Conservation (phyloP, 2,888 invertebrate genomes). For the Melolontha melolontha region DNA sequence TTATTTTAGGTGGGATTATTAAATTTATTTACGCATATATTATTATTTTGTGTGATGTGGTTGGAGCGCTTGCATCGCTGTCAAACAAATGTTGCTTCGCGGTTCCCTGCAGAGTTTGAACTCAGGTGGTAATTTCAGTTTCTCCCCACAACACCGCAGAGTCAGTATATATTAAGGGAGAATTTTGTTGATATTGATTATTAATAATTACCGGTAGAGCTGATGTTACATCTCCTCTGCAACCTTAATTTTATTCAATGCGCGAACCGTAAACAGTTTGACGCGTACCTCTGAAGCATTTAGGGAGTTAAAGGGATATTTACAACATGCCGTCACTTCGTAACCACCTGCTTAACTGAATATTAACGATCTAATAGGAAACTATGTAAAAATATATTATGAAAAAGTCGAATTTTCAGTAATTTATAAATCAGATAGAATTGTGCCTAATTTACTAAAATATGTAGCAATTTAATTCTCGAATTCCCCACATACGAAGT, state of each 20-base stretch:
- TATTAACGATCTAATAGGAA: slow-evolving; percentile 9
- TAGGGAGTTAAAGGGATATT: slow-evolving; percentile 38
- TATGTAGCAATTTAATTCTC: no score
- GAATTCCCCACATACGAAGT: no score
- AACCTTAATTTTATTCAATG: slow-evolving; percentile 37
- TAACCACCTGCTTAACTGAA: slow-evolving; percentile 14
- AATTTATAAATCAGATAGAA: no score
- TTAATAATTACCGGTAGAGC: slow-evolving; percentile 30
- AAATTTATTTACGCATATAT: no score
- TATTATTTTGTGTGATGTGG: no score
- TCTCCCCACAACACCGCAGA: slow-evolving; percentile 1
- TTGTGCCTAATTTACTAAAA: no score
- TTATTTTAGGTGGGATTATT: no score
- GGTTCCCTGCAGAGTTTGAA: background rate
- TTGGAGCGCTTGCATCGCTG: no score
- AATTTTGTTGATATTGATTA: slow-evolving; percentile 34
- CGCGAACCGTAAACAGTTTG: slow-evolving; percentile 40
- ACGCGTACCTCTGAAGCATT: slow-evolving; percentile 34
- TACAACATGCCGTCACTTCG: slow-evolving; percentile 13
- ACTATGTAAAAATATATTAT: no score
- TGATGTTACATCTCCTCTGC: slow-evolving; percentile 12
- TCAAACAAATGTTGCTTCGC: no score
- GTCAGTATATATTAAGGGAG: background rate
- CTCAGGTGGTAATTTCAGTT: slow-evolving; percentile 13
- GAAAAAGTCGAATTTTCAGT: no score